phyloP scores from a whole-genome alignment of 2,797 vertebrate species.

The Silurus aristotelis region DNA sequence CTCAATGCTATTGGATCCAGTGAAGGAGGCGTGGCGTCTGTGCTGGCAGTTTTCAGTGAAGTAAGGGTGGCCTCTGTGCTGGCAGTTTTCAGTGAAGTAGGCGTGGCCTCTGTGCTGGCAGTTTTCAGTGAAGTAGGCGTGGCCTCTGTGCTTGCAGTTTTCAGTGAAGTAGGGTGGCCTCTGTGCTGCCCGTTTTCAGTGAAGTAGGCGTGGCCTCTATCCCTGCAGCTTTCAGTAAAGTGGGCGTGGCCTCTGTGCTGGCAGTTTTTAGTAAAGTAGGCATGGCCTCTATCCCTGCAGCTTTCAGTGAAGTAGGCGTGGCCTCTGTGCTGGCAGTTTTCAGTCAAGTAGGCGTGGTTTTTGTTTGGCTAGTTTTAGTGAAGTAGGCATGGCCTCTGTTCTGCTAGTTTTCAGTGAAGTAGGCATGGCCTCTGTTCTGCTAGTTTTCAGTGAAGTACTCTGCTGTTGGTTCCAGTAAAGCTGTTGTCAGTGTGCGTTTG shows the following conservation, averaged over 20 bases:
- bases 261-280: neutral
- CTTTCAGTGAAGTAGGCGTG: no score
- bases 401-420: neutral
- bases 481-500: no score
- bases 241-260: neutral
- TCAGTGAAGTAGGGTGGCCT: neutral
- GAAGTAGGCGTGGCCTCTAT: neutral
- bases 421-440: neutral
- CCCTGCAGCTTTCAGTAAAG: neutral
- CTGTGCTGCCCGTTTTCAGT: neutral
- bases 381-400: neutral
- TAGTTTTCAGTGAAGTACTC: neutral
- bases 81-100: neutral
- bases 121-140: no score
- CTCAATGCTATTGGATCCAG: no score
- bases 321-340: no score
- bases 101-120: neutral
- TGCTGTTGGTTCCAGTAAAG: no score
- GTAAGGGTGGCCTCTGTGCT: neutral
- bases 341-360: no score
- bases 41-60: neutral
- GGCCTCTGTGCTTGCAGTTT: neutral
- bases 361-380: neutral
- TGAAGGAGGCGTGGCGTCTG: neutral
- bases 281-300: neutral